Evolutionary conservation across 2,888 invertebrate species (phyloP).

Genomic region (Hesperia comma): DNA sequence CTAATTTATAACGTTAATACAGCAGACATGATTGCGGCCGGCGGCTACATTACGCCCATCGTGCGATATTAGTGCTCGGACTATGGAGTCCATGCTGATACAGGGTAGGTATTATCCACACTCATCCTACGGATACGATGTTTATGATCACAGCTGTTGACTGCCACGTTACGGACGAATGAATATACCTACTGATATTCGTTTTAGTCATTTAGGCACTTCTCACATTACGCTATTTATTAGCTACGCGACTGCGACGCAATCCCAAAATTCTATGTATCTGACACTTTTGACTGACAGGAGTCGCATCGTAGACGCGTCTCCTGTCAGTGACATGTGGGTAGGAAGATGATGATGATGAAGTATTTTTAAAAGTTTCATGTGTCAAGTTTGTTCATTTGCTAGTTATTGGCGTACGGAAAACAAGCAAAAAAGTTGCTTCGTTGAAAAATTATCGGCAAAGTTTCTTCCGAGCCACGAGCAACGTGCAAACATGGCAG

Average conservation of each 20-base stretch:
- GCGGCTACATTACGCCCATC: conserved; percentile 48
- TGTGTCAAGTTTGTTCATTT: conserved; percentile 21
- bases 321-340: too few relatives aligned
- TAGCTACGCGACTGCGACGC: too few relatives aligned
- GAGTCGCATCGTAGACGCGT: too few relatives aligned
- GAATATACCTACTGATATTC: conserved; percentile 8
- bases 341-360: too few relatives aligned
- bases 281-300: too few relatives aligned
- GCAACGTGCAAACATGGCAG: conserved; percentile 29
- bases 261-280: too few relatives aligned
- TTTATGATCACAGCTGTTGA: conserved; percentile 31
- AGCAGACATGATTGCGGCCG: conserved; percentile 62
- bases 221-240: too few relatives aligned
- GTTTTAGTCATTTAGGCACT: not conserved
- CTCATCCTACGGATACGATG: conserved; percentile 36
- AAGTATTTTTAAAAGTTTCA: conserved; percentile 28
- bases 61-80: conserved; percentile 51
- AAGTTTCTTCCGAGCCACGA: conserved; percentile 36
- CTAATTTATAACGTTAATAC: conserved; percentile 83
- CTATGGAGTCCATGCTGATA: conserved; percentile 45
- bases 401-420: conserved; percentile 21
- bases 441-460: conserved; percentile 40
- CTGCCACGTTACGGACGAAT: not conserved
- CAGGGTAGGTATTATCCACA: conserved; percentile 34
- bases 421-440: conserved; percentile 34